Evolutionary conservation across 2,113 vertebrate species (phyloP).

Genomic region (Gobiocypris rarus): DNA sequence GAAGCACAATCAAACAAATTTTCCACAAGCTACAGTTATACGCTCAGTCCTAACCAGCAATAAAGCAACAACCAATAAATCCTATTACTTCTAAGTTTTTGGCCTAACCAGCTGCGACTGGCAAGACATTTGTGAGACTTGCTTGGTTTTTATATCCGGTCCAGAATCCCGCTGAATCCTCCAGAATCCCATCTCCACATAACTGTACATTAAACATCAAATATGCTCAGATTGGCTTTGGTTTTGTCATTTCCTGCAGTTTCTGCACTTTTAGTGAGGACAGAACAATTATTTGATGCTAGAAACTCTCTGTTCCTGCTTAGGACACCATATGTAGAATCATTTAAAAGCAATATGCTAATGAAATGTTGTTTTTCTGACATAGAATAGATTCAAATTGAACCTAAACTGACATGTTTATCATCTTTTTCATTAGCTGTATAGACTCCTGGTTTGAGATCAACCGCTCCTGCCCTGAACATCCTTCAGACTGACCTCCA

Average conservation of each 20-base stretch:
- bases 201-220: not conserved
- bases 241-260: not conserved
- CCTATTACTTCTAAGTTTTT: conserved; percentile 8
- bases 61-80: conserved; percentile 1
- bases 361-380: not conserved
- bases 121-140: not conserved
- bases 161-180: not conserved
- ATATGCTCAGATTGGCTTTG: not conserved
- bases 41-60: not conserved
- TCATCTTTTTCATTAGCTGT: conserved; percentile 80
- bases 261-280: not conserved
- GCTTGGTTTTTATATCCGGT: not conserved
- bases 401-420: not conserved
- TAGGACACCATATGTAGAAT: not conserved
- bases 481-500: conserved; percentile 89
- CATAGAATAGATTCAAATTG: not conserved
- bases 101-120: not conserved
- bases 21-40: conserved; percentile 1
- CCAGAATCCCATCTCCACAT: not conserved
- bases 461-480: conserved; percentile 98
- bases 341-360: conserved; percentile 7
- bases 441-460: conserved; percentile 99
- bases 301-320: not conserved
- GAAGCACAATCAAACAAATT: not conserved
- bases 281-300: not conserved